A percentile compares a stretch with the other conserved stretches of the same genome.
phyloP scores from a whole-genome alignment of 2,113 vertebrate species.

The Isichthys henryi region DNA sequence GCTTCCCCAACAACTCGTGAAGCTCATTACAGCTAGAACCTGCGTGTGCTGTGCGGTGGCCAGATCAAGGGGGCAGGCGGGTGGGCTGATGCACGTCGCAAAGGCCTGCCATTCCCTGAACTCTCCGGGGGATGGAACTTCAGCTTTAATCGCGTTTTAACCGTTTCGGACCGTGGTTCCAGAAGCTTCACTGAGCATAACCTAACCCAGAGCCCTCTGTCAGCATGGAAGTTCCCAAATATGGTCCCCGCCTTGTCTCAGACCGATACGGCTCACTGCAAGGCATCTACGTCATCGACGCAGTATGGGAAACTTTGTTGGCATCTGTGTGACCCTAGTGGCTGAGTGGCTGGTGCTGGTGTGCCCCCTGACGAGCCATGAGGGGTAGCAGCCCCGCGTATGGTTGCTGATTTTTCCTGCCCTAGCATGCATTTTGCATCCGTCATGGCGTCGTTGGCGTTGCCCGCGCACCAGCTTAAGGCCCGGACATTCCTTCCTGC shows the following conservation, averaged over 20 bases:
- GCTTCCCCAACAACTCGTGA: neutral
- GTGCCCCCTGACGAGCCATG: neutral
- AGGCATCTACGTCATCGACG: neutral
- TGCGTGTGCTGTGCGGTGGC: slow-evolving; percentile 18
- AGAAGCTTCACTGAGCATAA: neutral
- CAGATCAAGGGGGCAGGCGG: slow-evolving; percentile 11
- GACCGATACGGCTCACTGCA: neutral
- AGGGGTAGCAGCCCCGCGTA: neutral
- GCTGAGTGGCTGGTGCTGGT: neutral
- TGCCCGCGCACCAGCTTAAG: neutral
- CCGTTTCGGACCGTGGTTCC: neutral
- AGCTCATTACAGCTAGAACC: neutral
- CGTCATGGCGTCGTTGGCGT: neutral
- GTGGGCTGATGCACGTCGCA: slow-evolving; percentile 20
- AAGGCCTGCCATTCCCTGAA: slow-evolving; percentile 39
- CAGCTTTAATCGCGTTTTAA: slow-evolving; percentile 22
- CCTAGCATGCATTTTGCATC: neutral
- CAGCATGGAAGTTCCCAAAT: neutral
- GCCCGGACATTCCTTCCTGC: neutral
- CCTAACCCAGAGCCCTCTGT: neutral
- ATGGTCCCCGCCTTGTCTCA: neutral
- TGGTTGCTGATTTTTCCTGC: neutral
- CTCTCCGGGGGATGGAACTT: slow-evolving; percentile 15
- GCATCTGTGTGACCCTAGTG: neutral
- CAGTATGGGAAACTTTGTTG: neutral